phyloP scores from a whole-genome alignment of 2,888 invertebrate genomes.

The Eudasyphora cyanicolor region DNA sequence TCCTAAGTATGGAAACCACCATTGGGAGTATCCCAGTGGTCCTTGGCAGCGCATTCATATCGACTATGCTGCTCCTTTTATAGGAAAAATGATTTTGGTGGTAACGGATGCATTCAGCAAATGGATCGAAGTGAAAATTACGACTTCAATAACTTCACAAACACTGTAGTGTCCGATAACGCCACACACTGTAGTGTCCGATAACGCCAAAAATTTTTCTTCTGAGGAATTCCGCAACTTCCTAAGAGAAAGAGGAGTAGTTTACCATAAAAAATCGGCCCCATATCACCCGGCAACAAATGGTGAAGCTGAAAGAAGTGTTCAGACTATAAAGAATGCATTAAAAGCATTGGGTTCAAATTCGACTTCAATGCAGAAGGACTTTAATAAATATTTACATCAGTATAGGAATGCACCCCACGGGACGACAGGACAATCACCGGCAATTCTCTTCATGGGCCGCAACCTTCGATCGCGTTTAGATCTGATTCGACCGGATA shows the following conservation, averaged over 20 bases:
- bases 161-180: no score
- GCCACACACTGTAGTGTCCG: no score
- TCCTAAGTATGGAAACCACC: slow-evolving; percentile 45
- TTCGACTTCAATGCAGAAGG: slow-evolving; percentile 32
- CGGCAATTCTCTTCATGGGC: no score
- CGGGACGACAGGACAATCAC: no score
- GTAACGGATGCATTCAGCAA: slow-evolving; percentile 67
- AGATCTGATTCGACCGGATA: no score
- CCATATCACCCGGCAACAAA: slow-evolving; percentile 65
- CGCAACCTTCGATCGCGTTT: no score
- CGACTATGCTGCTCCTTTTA: slow-evolving; percentile 79
- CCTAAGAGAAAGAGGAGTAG: slow-evolving; percentile 42
- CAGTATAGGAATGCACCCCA: no score
- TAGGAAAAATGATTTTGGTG: slow-evolving; percentile 72
- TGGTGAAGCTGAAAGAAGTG: slow-evolving; percentile 27
- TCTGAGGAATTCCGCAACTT: slow-evolving; percentile 51
- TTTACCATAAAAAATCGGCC: slow-evolving; percentile 56
- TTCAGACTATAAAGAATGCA: slow-evolving; percentile 54
- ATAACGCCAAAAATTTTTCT: slow-evolving; percentile 67
- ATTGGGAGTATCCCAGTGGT: no score
- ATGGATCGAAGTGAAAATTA: slow-evolving; percentile 38
- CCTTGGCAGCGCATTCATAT: slow-evolving; percentile 38
- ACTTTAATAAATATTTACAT: slow-evolving; percentile 52
- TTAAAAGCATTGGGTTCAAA: slow-evolving; percentile 50
- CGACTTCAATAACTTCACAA: no score